A percentile compares a stretch with the other conserved stretches of the same genome.
phyloP scores from a whole-genome alignment of 37 sponge, comb jelly and placozoan species.

The Eunapius fragilis region DNA sequence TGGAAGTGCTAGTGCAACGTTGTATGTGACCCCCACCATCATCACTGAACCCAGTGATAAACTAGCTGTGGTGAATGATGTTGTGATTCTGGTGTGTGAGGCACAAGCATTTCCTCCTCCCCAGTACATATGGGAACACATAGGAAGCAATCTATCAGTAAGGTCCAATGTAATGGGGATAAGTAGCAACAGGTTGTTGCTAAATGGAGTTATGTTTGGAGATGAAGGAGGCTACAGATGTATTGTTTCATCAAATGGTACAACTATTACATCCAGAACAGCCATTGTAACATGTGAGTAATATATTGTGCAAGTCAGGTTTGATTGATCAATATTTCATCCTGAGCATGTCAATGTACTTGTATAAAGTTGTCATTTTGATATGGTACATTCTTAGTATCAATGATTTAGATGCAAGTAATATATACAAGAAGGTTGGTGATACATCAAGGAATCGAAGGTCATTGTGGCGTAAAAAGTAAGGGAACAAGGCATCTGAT shows the following conservation, averaged over 20 bases:
- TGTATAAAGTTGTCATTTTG: too few species aligned
- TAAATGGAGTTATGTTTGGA: not conserved
- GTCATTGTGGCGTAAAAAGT: too few species aligned
- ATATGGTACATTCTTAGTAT: too few species aligned
- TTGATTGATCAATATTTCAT: not conserved
- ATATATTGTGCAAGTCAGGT: too few species aligned
- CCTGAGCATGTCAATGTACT: too few species aligned
- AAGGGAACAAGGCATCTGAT: too few species aligned
- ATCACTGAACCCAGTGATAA: slow-evolving; percentile 12
- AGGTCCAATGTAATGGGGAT: not conserved
- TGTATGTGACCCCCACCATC: slow-evolving; percentile 27
- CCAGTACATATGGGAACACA: slow-evolving; percentile 28
- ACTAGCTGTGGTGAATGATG: slow-evolving; percentile 2
- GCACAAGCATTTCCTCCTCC: slow-evolving; percentile 54
- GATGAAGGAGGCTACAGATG: slow-evolving; percentile 16
- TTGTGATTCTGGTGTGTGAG: slow-evolving; percentile 34
- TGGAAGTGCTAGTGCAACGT: slow-evolving; percentile 11
- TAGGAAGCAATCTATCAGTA: not conserved
- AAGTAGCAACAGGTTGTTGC: not conserved
- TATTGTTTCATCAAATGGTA: not conserved
- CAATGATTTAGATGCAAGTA: too few species aligned
- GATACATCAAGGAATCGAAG: too few species aligned
- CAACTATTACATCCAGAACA: not conserved
- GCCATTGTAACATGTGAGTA: slow-evolving; percentile 20
- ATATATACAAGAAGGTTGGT: too few species aligned